Conservation (phyloP, 2,113 vertebrate species). For the Indri indri region DNA sequence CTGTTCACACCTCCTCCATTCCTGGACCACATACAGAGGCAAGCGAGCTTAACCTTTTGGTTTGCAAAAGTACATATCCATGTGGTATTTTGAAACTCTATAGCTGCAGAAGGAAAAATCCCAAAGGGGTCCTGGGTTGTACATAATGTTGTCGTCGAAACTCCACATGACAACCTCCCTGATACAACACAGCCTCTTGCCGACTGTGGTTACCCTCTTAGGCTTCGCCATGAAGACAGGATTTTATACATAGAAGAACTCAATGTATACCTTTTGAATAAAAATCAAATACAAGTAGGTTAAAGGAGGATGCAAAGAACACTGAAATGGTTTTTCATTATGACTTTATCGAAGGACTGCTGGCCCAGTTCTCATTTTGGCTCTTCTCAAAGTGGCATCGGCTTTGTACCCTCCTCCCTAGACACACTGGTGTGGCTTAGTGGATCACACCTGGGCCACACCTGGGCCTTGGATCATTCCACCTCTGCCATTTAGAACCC, state of each 20-base stretch:
- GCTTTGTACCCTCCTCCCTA: not conserved
- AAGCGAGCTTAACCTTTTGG: not conserved
- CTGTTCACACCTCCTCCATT: not conserved
- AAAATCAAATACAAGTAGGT: not conserved
- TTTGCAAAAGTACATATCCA: not conserved
- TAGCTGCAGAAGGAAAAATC: not conserved
- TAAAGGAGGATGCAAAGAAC: not conserved
- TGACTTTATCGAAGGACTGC: not conserved
- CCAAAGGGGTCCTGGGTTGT: not conserved
- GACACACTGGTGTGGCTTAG: not conserved
- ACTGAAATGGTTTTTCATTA: not conserved
- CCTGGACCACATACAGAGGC: not conserved
- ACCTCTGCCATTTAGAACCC: not conserved
- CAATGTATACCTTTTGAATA: not conserved
- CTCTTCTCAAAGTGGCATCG: not conserved
- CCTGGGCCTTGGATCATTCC: not conserved
- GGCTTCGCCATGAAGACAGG: not conserved
- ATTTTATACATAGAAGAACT: not conserved
- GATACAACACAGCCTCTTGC: not conserved
- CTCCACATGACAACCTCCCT: not conserved
- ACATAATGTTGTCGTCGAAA: no score
- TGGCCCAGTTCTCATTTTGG: no score
- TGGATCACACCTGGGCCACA: not conserved
- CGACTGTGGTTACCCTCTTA: not conserved
- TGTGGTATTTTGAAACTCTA: not conserved